Evolutionary conservation across 2,888 invertebrate species (phyloP).

Genomic region (Crioceris asparagi): DNA sequence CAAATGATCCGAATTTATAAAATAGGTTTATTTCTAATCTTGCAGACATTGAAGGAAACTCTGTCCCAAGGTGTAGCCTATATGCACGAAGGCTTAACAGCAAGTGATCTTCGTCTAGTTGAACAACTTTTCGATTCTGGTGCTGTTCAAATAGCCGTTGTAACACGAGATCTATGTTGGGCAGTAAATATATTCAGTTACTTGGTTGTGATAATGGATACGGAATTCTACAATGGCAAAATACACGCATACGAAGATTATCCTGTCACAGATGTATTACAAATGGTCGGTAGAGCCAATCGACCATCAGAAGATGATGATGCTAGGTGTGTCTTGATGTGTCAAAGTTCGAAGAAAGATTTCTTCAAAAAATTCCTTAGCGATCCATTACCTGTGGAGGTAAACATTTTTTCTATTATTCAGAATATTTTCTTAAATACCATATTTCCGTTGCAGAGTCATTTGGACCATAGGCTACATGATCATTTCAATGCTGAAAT

Average conservation of each 20-base stretch:
- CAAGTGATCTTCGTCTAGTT: conserved; percentile 78
- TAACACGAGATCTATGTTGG: conserved; percentile 88
- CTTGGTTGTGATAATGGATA: conserved; percentile 95
- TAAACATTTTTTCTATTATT: conserved; percentile 23
- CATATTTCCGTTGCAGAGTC: conserved; percentile 52
- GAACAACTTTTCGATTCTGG: conserved; percentile 90
- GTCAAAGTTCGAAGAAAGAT: conserved; percentile 95
- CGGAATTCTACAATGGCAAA: conserved; percentile 82
- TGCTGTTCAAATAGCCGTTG: conserved; percentile 87
- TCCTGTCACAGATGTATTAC: conserved; percentile 91
- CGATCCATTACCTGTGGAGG: conserved; percentile 92
- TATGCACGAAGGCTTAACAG: conserved; percentile 86
- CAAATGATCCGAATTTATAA: too few species aligned
- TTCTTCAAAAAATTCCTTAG: conserved; percentile 97
- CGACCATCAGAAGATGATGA: conserved; percentile 85
- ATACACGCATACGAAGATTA: conserved; percentile 90
- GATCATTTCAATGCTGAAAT: conserved; percentile 99
- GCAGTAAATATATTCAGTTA: conserved; percentile 82
- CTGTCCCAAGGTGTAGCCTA: conserved; percentile 93
- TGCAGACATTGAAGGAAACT: conserved; percentile 76
- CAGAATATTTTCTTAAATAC: too few species aligned
- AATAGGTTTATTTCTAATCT: conserved; percentile 5
- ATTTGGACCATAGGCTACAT: conserved; percentile 93
- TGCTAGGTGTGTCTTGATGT: conserved; percentile 91
- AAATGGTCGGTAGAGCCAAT: conserved; percentile 97